Conservation (phyloP, 2,113 vertebrate species). For the Epinephelus cyanopodus region DNA sequence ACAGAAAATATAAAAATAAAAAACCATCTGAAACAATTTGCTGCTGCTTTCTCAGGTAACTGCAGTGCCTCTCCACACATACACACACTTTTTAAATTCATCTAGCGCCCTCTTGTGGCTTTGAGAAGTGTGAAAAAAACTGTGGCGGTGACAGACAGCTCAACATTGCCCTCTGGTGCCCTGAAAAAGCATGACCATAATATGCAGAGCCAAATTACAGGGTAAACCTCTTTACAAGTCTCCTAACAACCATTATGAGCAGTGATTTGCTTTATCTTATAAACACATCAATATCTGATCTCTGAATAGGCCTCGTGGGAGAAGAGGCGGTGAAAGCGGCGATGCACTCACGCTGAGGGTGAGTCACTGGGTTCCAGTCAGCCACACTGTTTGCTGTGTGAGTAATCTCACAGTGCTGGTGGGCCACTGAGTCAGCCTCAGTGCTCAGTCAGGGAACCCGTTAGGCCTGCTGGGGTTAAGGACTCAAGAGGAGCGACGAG, state of each 20-base stretch:
- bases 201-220: neutral
- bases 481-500: conserved; percentile 4
- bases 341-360: conserved; percentile 19
- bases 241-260: neutral
- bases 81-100: conserved; percentile 11
- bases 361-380: conserved; percentile 61
- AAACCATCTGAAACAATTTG: conserved; percentile 15
- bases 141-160: neutral
- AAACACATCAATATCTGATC: conserved; percentile 8
- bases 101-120: conserved; percentile 77
- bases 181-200: neutral
- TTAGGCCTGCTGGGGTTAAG: conserved; percentile 19
- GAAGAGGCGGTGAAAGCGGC: conserved; percentile 1
- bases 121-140: neutral
- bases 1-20: conserved; percentile 2
- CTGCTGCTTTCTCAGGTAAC: conserved; percentile 36
- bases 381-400: conserved; percentile 40
- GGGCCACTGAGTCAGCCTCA: conserved; percentile 41
- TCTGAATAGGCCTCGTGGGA: neutral
- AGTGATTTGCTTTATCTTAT: conserved; percentile 12
- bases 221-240: neutral
- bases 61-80: conserved; percentile 18
- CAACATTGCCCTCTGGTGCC: conserved; percentile 61
- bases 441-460: conserved; percentile 21
- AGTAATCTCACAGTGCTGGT: conserved; percentile 53